Base-by-base conservation (phyloP, 2,797 vertebrate genomes). In the Adelosebastes latens region DNA sequence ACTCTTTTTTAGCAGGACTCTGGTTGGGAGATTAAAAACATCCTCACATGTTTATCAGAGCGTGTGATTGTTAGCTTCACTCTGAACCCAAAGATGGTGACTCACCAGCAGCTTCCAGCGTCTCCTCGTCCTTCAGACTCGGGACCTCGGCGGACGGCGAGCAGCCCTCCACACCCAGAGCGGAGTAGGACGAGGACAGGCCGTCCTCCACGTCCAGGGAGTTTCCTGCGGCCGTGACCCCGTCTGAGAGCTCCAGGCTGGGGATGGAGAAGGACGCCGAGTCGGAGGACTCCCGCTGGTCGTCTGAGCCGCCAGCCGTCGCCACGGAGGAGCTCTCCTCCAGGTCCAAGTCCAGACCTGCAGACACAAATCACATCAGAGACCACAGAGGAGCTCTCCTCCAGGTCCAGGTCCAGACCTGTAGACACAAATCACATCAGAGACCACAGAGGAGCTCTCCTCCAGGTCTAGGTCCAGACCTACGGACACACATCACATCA, bases 241-340 rank as follows among this genome's bases (percentile, higher is more conserved):
- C 92, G 2, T 93, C 92, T 0, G 94, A 95, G 29, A 95, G 82
- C 80, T 95, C 94, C 88, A 94, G 83, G 31, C 94, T 95, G 62
- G 93, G 94, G 77, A 92, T 83, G 78, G 95, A 95, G 82, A 92
- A 87, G 12, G 95, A 95, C 2, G 94, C 90, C 0, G 95, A 94
- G 85, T 94, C 94, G 0, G 89, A 88, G 72, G 94, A 94, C 36
- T 88, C 93, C 52, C 82, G 84, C 80, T 90, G 91, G 36, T 93
- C 92, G 1, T 94, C 93, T 0, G 94, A 94, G 16, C 83, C 86
- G 1, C 88, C 92, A 0, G 61, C 32, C 9, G 84, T 87, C 39
- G 56, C 72, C 20, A 81, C 68, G 1, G 91, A 84, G 0, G 81
- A 83, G 67, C 80, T 81, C 24, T 92, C 92, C 63, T 91, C 86